Evolutionary conservation across 2,888 invertebrate species (phyloP).

Genomic region (Tridacna gigas): DNA sequence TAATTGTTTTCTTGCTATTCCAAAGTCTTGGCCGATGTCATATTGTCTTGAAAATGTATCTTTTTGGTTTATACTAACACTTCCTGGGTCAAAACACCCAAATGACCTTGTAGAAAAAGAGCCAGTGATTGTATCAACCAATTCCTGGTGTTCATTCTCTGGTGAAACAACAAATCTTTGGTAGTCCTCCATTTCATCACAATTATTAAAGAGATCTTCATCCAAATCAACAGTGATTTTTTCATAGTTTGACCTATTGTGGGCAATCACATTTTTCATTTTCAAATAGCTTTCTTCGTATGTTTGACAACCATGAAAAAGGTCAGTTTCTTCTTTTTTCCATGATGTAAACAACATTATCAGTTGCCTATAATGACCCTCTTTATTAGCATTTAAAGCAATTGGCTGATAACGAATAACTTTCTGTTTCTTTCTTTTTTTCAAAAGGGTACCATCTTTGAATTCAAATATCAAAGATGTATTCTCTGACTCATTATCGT

Average conservation of each 20-base stretch:
- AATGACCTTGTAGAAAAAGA: too few relatives aligned
- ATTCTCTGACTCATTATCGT: too few relatives aligned
- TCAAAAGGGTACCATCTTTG: too few relatives aligned
- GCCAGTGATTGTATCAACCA: slow-evolving; percentile 2
- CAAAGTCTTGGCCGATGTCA: slow-evolving; percentile 42
- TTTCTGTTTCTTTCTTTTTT: slow-evolving; percentile 32
- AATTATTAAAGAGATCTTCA: neutral
- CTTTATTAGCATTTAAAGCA: slow-evolving; percentile 37
- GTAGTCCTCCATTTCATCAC: neutral
- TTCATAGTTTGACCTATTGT: neutral
- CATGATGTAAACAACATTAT: slow-evolving; percentile 76
- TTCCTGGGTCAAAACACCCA: slow-evolving; percentile 23
- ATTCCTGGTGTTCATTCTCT: slow-evolving; percentile 25
- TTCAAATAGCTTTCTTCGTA: slow-evolving; percentile 44
- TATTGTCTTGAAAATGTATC: neutral
- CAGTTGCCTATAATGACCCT: slow-evolving; percentile 57
- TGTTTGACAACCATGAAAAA: slow-evolving; percentile 29
- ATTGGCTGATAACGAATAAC: slow-evolving; percentile 45
- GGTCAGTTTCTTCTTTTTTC: slow-evolving; percentile 67
- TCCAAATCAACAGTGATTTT: neutral
- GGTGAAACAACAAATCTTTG: neutral
- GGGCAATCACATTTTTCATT: slow-evolving; percentile 4
- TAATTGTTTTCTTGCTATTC: slow-evolving; percentile 37
- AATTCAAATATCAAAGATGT: too few relatives aligned
- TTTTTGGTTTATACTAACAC: neutral